Evolutionary conservation across 2,797 vertebrate genomes (phyloP).

Genomic region (Lutjanus campechanus): DNA sequence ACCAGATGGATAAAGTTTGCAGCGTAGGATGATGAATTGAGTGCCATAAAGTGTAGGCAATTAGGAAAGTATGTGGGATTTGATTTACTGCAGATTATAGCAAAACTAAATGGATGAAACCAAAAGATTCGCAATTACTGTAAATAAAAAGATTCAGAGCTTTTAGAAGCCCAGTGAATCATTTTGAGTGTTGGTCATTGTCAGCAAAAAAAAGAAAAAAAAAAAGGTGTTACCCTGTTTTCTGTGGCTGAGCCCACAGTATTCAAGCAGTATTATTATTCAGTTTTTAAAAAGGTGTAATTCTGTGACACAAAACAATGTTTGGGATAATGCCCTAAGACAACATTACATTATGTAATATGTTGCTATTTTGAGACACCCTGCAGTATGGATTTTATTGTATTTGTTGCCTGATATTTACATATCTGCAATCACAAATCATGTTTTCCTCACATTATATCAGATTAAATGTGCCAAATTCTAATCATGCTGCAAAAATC

Average conservation of each 20-base stretch:
- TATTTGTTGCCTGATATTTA: too few species aligned
- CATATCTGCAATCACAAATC: too few species aligned
- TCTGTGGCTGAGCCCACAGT: neutral
- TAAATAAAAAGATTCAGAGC: neutral
- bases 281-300: too few species aligned
- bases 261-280: neutral
- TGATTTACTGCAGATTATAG: conserved; percentile 11
- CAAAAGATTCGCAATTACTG: neutral
- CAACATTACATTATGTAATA: neutral
- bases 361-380: neutral
- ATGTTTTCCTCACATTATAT: neutral
- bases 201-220: conserved; percentile 3
- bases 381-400: neutral
- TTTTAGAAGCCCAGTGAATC: conserved; percentile 1
- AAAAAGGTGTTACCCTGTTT: conserved; percentile 6
- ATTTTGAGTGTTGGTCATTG: neutral
- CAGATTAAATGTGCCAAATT: neutral
- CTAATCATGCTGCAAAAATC: neutral
- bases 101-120: conserved; percentile 8
- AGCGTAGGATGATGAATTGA: neutral
- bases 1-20: conserved; percentile 26
- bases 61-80: conserved; percentile 19
- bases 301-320: neutral
- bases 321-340: neutral
- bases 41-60: conserved; percentile 12